These are phyloP conservation scores for Aplodontia rufa DNA, from an alignment of 2,113 vertebrate genomes.

Conservation along the genomic window DNA sequence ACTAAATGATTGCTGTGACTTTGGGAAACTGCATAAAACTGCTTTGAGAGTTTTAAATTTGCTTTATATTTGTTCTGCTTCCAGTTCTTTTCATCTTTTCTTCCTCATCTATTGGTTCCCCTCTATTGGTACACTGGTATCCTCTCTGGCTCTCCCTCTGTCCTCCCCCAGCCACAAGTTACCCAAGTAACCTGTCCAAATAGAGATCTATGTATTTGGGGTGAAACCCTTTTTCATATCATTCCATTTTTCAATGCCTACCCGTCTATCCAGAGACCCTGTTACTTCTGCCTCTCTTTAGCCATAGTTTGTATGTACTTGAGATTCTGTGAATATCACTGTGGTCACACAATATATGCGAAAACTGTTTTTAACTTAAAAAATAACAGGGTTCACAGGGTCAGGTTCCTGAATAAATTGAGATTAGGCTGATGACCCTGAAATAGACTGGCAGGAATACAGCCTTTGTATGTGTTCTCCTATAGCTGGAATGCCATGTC, in stretches of 20 bases:
- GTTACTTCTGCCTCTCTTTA: background rate
- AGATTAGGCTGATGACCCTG: slow-evolving; percentile 41
- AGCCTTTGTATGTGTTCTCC: slow-evolving; percentile 12
- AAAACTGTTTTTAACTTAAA: slow-evolving; percentile 56
- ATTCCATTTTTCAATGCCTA: background rate
- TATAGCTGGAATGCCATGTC: background rate
- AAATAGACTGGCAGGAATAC: slow-evolving; percentile 39
- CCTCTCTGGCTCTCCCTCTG: background rate
- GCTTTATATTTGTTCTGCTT: slow-evolving; percentile 33
- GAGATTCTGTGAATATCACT: background rate
- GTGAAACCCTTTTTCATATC: background rate
- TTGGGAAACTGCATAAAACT: slow-evolving; percentile 32
- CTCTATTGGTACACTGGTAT: background rate
- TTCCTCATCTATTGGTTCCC: background rate
- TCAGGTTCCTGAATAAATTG: slow-evolving; percentile 54
- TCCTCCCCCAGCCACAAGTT: background rate
- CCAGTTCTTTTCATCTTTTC: background rate
- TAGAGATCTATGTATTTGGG: background rate
- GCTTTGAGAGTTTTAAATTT: slow-evolving; percentile 45
- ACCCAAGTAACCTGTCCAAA: no score
- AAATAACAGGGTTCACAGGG: slow-evolving; percentile 7
- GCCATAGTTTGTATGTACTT: slow-evolving; percentile 7
- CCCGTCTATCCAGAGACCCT: background rate
- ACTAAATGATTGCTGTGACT: slow-evolving; percentile 26
- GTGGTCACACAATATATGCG: background rate